phyloP scores from a whole-genome alignment of 1,140 invertebrate genomes.

The Drosophila ercepeae region DNA sequence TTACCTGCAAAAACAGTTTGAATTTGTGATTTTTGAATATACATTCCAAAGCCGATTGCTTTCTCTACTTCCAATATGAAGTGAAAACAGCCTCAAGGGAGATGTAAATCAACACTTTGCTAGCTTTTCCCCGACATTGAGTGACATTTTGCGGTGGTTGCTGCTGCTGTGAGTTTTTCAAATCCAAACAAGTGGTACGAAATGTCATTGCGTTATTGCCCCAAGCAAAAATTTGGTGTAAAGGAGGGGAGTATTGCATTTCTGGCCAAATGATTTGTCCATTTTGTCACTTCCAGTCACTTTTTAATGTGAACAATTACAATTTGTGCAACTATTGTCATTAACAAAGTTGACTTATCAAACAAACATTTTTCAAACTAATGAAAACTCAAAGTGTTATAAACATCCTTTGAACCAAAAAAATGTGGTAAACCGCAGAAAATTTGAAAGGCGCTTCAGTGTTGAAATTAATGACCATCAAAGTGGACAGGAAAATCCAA shows the following conservation, averaged over 20 bases:
- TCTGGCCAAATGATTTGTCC: slow-evolving; percentile 24
- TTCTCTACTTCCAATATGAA: not conserved
- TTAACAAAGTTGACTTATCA: not conserved
- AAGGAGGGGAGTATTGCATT: not conserved
- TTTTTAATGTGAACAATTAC: not conserved
- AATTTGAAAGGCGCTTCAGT: not conserved
- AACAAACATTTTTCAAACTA: not conserved
- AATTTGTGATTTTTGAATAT: not conserved
- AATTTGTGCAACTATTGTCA: not conserved
- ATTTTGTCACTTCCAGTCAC: slow-evolving; percentile 14
- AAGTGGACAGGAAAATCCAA: slow-evolving; percentile 11
- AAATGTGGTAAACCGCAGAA: not conserved
- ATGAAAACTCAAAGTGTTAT: not conserved
- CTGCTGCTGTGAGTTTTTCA: not conserved
- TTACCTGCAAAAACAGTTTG: not conserved
- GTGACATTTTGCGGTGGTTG: slow-evolving; percentile 13
- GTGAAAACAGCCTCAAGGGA: not conserved
- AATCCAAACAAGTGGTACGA: slow-evolving; percentile 8
- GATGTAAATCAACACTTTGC: not conserved
- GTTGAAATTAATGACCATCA: slow-evolving; percentile 3
- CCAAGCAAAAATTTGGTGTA: not conserved
- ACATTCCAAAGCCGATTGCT: not conserved
- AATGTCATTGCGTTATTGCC: slow-evolving; percentile 61
- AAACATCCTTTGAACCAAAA: not conserved
- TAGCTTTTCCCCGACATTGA: slow-evolving; percentile 5